Evolutionary conservation across 1,140 invertebrate species (phyloP).

Genomic region (Thrips palmi): DNA sequence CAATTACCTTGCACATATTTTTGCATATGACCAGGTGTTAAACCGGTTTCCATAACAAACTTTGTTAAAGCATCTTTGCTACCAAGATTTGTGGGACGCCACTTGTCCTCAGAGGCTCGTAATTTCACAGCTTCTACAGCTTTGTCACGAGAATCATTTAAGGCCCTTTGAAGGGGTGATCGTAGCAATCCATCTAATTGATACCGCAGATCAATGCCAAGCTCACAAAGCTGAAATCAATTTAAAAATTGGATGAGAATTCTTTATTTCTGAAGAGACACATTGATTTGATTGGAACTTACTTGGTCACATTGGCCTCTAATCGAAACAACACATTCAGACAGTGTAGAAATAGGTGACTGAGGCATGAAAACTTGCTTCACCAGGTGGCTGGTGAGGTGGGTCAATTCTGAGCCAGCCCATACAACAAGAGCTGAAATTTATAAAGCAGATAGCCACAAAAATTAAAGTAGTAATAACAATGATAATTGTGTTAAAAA

Average conservation of each 20-base stretch:
- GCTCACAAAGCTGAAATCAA: slow-evolving; percentile 35
- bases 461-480: slow-evolving; percentile 7
- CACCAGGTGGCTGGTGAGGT: slow-evolving; percentile 60
- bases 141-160: slow-evolving; percentile 52
- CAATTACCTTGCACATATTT: slow-evolving; percentile 31
- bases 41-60: slow-evolving; percentile 32
- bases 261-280: slow-evolving; percentile 4
- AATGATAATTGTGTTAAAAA: slow-evolving; percentile 1
- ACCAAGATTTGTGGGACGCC: slow-evolving; percentile 47
- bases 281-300: slow-evolving; percentile 8
- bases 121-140: slow-evolving; percentile 53
- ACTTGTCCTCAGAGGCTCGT: slow-evolving; percentile 46
- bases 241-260: slow-evolving; percentile 10
- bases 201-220: slow-evolving; percentile 68
- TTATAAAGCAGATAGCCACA: slow-evolving; percentile 13
- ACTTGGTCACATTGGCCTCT: slow-evolving; percentile 56
- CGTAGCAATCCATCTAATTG: slow-evolving; percentile 62
- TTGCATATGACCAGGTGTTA: slow-evolving; percentile 30
- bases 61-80: slow-evolving; percentile 30
- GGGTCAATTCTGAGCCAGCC: slow-evolving; percentile 71
- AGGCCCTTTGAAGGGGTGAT: slow-evolving; percentile 35
- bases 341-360: slow-evolving; percentile 58
- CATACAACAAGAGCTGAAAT: slow-evolving; percentile 73
- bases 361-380: slow-evolving; percentile 87
- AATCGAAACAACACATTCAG: slow-evolving; percentile 69